A percentile compares a stretch with the other conserved stretches of the same genome.
Conservation (phyloP, 2,113 vertebrate species). For the Probosciger aterrimus region DNA sequence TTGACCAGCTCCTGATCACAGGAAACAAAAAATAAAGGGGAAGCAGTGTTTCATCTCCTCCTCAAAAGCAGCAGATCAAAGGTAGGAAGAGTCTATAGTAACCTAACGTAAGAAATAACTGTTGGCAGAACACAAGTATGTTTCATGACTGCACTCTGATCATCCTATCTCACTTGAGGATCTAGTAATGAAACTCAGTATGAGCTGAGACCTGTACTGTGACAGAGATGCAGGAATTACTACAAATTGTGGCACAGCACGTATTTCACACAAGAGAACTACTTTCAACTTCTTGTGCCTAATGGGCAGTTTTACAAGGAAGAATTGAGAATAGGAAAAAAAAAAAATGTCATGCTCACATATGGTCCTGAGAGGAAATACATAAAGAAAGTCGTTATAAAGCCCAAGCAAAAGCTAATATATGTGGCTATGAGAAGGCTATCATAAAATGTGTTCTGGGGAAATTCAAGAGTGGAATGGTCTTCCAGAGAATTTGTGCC, state of each 20-base stretch:
- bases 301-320: not conserved
- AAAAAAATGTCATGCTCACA: not conserved
- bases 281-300: not conserved
- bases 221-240: not conserved
- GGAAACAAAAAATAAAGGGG: not conserved
- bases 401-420: not conserved
- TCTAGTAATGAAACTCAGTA: not conserved
- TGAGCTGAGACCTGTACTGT: not conserved
- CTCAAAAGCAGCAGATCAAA: not conserved
- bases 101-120: not conserved
- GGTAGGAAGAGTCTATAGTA: not conserved
- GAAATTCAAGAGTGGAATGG: not conserved
- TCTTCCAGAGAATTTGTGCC: not conserved
- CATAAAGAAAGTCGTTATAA: not conserved
- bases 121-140: not conserved
- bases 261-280: not conserved
- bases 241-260: not conserved
- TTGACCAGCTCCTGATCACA: not conserved
- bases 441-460: not conserved
- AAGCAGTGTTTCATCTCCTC: not conserved
- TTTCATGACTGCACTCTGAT: not conserved
- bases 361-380: not conserved
- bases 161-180: not conserved
- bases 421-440: not conserved
- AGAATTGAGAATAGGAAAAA: not conserved